Percentiles rank a stretch among this genome's conserved stretches.
Evolutionary conservation across 2,888 invertebrate genomes (phyloP).

Genomic region (Drosophila fungiperda): DNA sequence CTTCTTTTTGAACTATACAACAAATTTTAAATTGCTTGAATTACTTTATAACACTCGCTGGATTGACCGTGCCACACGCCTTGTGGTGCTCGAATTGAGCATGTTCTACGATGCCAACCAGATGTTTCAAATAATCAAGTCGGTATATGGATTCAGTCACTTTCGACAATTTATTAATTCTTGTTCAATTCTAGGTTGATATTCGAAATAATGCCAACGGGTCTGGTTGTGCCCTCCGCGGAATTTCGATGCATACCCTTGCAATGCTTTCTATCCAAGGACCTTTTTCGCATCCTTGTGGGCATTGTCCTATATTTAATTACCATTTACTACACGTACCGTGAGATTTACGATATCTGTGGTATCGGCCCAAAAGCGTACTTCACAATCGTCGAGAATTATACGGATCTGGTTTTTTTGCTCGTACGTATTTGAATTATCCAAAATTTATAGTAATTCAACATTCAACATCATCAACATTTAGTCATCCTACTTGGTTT

Average conservation of each 20-base stretch:
- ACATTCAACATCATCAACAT: too few species aligned
- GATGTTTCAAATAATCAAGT: slow-evolving; percentile 23
- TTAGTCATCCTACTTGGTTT: slow-evolving; percentile 15
- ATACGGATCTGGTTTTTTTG: slow-evolving; percentile 6
- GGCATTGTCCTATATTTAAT: slow-evolving; percentile 1
- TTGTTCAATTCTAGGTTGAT: slow-evolving; percentile 6
- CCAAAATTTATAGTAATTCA: too few species aligned
- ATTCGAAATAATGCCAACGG: slow-evolving; percentile 42
- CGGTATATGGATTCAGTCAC: not conserved
- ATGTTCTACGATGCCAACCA: not conserved
- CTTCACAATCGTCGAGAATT: not conserved
- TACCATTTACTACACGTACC: slow-evolving; percentile 22
- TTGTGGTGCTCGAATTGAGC: slow-evolving; percentile 28
- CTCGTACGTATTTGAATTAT: slow-evolving; percentile 6
- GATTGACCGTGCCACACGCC: slow-evolving; percentile 35
- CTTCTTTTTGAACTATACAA: accelerated
- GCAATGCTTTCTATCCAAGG: not conserved
- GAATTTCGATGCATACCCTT: not conserved
- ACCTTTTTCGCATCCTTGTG: accelerated
- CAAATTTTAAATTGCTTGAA: accelerated
- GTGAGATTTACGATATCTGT: slow-evolving; percentile 12
- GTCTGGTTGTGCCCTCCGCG: slow-evolving; percentile 6
- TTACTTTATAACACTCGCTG: not conserved
- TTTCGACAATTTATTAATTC: not conserved
- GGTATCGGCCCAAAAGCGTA: not conserved